Evolutionary conservation across 2,888 invertebrate genomes (phyloP).

Genomic region (Xestobium rufovillosum): DNA sequence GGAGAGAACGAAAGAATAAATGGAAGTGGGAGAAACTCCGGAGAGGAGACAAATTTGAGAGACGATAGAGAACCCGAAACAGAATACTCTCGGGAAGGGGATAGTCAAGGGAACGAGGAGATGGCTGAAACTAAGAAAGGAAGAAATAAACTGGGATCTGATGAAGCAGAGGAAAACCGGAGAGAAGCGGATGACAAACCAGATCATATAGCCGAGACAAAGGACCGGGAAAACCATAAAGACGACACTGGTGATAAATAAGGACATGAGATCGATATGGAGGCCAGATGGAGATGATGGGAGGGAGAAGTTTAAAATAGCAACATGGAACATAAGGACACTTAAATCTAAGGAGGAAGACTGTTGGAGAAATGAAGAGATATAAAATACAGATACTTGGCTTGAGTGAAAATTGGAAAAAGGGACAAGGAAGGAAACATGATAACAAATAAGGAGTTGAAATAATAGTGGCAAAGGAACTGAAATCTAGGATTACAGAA

Average conservation of each 20-base stretch:
- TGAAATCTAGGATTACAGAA: too few relatives aligned
- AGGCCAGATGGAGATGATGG: background rate
- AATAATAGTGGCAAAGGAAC: background rate
- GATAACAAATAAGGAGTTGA: background rate
- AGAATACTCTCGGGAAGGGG: too few relatives aligned
- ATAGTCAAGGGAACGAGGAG: background rate
- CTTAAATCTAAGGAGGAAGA: background rate
- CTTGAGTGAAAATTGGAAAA: background rate
- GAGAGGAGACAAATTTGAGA: background rate
- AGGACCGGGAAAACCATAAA: background rate
- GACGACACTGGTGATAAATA: background rate
- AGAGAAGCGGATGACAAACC: too few relatives aligned
- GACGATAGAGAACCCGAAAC: background rate
- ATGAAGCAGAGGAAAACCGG: background rate
- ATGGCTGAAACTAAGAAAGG: background rate
- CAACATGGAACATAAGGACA: background rate
- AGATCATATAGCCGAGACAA: too few relatives aligned
- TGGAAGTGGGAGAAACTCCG: background rate
- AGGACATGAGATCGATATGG: background rate
- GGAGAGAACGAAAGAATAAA: conserved; percentile 1
- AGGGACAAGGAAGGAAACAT: conserved; percentile 1
- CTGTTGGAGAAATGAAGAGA: background rate
- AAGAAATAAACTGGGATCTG: background rate
- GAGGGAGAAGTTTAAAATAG: background rate
- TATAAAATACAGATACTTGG: background rate